phyloP scores from a whole-genome alignment of 2,113 vertebrate genomes.

The Plestiodon gilberti region DNA sequence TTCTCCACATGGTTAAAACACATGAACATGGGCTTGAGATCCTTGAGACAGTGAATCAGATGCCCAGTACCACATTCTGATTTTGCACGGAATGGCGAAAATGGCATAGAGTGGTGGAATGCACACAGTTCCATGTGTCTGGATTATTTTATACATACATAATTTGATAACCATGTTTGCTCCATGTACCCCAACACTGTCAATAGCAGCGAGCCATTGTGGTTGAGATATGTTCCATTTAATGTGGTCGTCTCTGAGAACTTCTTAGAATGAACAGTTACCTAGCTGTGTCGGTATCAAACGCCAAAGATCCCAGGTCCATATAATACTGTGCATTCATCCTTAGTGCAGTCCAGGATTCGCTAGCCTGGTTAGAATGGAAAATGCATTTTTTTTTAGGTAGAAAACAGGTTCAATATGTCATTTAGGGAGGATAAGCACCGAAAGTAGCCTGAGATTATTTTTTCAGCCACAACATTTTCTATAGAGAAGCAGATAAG shows the following conservation, averaged over 20 bases:
- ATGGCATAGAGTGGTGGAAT: background rate
- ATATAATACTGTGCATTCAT: conserved; percentile 64
- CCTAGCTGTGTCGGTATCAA: background rate
- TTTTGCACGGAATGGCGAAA: background rate
- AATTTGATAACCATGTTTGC: background rate
- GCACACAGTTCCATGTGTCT: too few relatives aligned
- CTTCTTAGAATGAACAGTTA: background rate
- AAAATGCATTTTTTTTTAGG: conserved; percentile 5
- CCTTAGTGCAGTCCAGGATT: conserved; percentile 69
- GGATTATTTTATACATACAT: background rate
- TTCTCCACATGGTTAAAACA: too few relatives aligned
- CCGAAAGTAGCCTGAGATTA: background rate
- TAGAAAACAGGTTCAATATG: background rate
- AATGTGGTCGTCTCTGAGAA: background rate
- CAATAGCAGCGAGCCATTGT: background rate
- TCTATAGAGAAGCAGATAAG: background rate
- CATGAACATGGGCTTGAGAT: too few relatives aligned
- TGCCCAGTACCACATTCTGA: background rate
- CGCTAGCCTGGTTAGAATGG: conserved; percentile 56
- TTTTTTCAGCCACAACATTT: background rate
- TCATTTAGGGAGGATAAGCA: background rate
- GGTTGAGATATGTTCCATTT: background rate
- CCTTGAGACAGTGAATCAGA: too few relatives aligned
- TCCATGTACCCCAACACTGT: background rate
- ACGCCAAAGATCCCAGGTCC: conserved; percentile 32